These are phyloP conservation scores for Pteropus alecto DNA, from an alignment of 2,113 vertebrate species.

Conservation along the genomic window DNA sequence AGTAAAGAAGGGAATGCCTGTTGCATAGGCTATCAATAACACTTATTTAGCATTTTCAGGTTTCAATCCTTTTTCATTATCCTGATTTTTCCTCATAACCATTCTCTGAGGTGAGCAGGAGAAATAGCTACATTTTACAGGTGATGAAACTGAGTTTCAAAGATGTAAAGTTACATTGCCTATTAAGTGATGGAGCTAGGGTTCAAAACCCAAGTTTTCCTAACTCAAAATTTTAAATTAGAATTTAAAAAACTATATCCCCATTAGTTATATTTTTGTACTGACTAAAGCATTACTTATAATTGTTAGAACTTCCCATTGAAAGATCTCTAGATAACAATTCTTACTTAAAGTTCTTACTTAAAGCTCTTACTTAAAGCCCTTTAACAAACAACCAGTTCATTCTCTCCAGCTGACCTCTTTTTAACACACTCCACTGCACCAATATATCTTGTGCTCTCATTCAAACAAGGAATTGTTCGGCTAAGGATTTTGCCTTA, in stretches of 20 bases:
- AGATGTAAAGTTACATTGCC: neutral
- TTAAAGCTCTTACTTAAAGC: neutral
- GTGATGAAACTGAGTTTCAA: neutral
- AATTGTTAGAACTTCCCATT: neutral
- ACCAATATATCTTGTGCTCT: neutral
- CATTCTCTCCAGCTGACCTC: constrained; percentile 2
- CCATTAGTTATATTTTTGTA: neutral
- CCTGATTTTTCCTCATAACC: neutral
- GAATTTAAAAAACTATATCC: neutral
- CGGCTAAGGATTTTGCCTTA: neutral
- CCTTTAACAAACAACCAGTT: constrained; percentile 29
- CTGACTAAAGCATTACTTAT: neutral
- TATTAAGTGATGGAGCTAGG: neutral
- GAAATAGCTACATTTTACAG: neutral
- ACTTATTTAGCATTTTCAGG: neutral
- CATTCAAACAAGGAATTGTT: neutral
- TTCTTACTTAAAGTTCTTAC: constrained; percentile 2
- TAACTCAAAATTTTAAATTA: constrained; percentile 24
- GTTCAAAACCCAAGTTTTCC: neutral
- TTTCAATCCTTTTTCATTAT: neutral
- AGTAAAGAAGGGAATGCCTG: neutral
- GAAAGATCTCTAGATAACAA: neutral
- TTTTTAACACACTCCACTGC: neutral
- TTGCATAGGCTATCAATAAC: neutral
- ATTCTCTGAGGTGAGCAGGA: neutral